Conservation (phyloP, 2,888 invertebrate species). For the Andrena praecox region DNA sequence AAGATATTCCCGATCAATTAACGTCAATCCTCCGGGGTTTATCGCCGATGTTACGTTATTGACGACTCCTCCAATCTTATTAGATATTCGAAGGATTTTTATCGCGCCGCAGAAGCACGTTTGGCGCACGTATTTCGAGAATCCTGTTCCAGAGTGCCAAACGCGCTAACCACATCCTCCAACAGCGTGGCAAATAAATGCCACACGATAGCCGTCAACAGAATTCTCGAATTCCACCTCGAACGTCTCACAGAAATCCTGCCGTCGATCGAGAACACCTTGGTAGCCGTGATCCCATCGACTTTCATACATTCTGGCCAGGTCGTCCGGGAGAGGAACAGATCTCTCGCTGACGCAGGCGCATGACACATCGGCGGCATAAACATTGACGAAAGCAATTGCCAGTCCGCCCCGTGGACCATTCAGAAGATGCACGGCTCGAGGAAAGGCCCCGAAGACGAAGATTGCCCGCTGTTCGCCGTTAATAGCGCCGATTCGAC, state of each 20-base stretch:
- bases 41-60: not conserved
- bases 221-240: constrained; percentile 8
- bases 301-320: not conserved
- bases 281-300: not conserved
- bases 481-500: not conserved
- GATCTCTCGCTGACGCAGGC: not conserved
- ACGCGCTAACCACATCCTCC: constrained; percentile 41
- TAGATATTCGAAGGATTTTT: constrained; percentile 46
- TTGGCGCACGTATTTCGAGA: constrained; percentile 33
- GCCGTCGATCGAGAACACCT: not conserved
- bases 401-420: not conserved
- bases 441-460: not conserved
- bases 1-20: constrained; percentile 6
- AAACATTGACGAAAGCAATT: constrained; percentile 19
- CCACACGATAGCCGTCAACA: constrained; percentile 26
- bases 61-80: not conserved
- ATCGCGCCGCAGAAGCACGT: constrained; percentile 3
- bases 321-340: not conserved
- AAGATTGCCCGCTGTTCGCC: not conserved
- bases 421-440: not conserved
- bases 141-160: constrained; percentile 27
- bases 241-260: not conserved
- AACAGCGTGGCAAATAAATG: constrained; percentile 53
- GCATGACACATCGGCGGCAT: not conserved
- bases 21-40: not conserved